Evolutionary conservation across 2,113 vertebrate genomes (phyloP), one percentile per base, ranked within the genome.

Genomic region (Gambusia affinis): DNA sequence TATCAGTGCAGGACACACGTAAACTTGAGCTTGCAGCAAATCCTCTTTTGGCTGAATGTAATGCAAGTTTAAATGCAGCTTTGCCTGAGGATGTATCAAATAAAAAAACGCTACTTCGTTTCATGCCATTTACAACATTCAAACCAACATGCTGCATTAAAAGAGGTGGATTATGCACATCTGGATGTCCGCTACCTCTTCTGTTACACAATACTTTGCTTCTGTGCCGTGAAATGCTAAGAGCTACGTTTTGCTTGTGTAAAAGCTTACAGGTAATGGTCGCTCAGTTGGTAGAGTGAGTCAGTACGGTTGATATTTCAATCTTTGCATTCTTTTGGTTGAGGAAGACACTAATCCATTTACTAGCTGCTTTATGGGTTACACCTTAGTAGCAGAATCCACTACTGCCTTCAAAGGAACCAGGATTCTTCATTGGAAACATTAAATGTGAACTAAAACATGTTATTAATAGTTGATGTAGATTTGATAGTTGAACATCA

Each of bases 11-110:
- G 73, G 67, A 68, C 72, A 80, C 73, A 74, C 61, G 69, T 76
- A 75, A 85, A 75, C 79, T 74, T 27, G 54, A 87, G 85, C 83
- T 79, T 67, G 64, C 69, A 81, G 81, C 75, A 89, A 91, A 91
- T 87, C 86, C 87, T 78, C 81, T 86, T 88, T 85, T 2, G 14
- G 30, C 68, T 63, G 83, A 81, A 77, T 68, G 81, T 80, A 80
- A 85, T 79, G 73, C 68, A 82, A 80, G 83, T 86, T 76, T 70
- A 76, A 82, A 80, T 70, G 84, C 77, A 70, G 72, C 79, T 76
- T 57, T 84, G 83, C 85, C 88, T 67, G 42, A 84, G 35, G 57
- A 67, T 30, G 67, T 65, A 81, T 74, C 70, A 77, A 66, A 67
- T 81, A 35, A 75, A 64, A 70, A 64, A 75, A 35, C 35, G 60